Conservation (phyloP, 2,797 vertebrate species). For the Ptychadena robeensis region DNA sequence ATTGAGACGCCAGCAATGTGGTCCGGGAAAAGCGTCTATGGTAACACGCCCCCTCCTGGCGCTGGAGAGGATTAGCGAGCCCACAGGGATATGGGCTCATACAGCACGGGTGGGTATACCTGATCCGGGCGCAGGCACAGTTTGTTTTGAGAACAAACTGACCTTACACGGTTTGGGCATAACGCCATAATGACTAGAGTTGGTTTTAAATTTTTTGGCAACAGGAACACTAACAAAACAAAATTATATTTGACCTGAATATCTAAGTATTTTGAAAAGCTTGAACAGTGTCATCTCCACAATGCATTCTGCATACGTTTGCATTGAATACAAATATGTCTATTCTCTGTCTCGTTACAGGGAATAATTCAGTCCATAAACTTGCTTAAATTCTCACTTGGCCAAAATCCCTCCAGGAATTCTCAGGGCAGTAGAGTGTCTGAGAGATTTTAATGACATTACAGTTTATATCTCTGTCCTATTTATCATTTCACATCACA, state of each 20-base stretch:
- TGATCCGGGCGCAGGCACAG: no score
- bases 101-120: no score
- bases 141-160: no score
- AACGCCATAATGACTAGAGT: not conserved
- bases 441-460: conserved; percentile 18
- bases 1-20: no score
- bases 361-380: conserved; percentile 38
- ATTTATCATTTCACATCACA: not conserved
- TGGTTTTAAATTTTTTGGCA: not conserved
- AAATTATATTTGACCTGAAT: not conserved
- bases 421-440: conserved; percentile 22
- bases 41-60: no score
- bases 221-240: not conserved
- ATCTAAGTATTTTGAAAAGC: conserved; percentile 2
- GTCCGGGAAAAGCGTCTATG: no score
- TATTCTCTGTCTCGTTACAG: conserved; percentile 8
- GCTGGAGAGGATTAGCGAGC: no score
- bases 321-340: conserved; percentile 22
- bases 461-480: not conserved
- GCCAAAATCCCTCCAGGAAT: conserved; percentile 39
- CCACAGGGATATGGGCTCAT: no score
- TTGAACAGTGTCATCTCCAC: conserved; percentile 7
- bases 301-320: conserved; percentile 22
- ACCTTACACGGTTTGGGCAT: no score
- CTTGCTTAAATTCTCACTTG: conserved; percentile 7